These are phyloP conservation scores for Limnephilus lunatus DNA, from an alignment of 2,888 invertebrate species.

Conservation along the genomic window DNA sequence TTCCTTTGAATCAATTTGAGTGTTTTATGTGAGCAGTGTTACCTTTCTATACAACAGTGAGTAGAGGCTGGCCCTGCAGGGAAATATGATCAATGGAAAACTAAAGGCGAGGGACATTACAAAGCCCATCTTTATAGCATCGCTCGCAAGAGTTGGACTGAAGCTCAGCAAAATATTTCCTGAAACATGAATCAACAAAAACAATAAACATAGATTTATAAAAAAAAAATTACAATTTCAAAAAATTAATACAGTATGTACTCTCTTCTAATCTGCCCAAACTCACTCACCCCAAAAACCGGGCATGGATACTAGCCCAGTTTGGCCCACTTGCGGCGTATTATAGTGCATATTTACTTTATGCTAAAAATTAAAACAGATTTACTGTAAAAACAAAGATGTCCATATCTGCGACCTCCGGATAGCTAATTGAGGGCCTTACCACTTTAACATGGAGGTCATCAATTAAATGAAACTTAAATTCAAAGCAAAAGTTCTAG, in stretches of 20 bases:
- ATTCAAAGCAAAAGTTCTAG: too few species aligned
- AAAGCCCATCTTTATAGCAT: conserved; percentile 95
- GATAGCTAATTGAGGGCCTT: too few species aligned
- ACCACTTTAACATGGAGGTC: too few species aligned
- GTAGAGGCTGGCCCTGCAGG: conserved; percentile 94
- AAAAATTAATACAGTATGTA: neutral
- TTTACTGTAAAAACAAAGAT: too few species aligned
- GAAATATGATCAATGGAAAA: conserved; percentile 97
- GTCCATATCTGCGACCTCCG: too few species aligned
- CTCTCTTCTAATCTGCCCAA: neutral
- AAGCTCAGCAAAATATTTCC: conserved; percentile 96
- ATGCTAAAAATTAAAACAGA: too few species aligned
- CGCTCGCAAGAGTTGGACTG: conserved; percentile 87
- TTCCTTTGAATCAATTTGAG: too few species aligned
- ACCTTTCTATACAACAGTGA: conserved; percentile 92
- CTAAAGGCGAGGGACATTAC: conserved; percentile 96
- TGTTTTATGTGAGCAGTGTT: conserved; percentile 66
- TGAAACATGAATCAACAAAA: conserved; percentile 69
- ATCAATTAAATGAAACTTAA: too few species aligned
- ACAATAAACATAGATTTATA: conserved; percentile 19
- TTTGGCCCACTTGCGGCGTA: too few species aligned
- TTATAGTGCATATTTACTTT: too few species aligned
- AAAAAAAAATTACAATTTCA: neutral
- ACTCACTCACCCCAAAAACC: too few species aligned
- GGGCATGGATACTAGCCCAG: too few species aligned